Base-by-base conservation (phyloP, 2,888 invertebrate genomes). In the Cryptus armator region DNA sequence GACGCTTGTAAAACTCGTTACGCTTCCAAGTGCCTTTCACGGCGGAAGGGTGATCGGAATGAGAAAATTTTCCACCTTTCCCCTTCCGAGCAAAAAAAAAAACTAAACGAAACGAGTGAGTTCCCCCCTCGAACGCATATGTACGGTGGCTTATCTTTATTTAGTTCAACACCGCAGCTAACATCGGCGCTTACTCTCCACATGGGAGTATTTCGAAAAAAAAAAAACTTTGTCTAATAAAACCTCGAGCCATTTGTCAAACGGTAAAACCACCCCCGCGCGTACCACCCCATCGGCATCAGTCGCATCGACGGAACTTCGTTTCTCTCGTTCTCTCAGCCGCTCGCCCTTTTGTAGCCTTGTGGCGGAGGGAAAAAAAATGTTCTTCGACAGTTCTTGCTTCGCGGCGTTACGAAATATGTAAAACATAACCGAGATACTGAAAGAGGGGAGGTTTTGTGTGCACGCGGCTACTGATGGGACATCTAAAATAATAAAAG, bases 401-500 rank as follows among this genome's bases (percentile, higher is more conserved):
- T 19, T 37, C 71, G 64, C 76, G 70, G 84, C 80, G 48, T 19
- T 62, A 44, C 59, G 71, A 86, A 90, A 91, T 93, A 93, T 93
- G 93, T 93, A 93, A 93, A 93, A 92, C 90, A 91, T 90, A 92
- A 90, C 89, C 82, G 59, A 59, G 78, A 59, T 32, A 78, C 86
- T 24, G 86, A 70, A 56, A 67, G 81, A 72, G 64, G 43, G 43
- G 9, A 37, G 37, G 37, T 37, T 37, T 37, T 9, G 37, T 53
- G 68, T 37, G 59, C 72, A 70, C 66, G 80, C 66, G 48, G 51
- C 70, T 71, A 87, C 87, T 89, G 92, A 92, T 92, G 92, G 91
- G 88, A 91, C 92, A 93, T 93, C 92, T 93, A 93, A 93, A 93
- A 93, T 93, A 93, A 93, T 93, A 93, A 93, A 93, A 93, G 89